phyloP scores from a whole-genome alignment of 2,888 invertebrate genomes.

The Melanchra persicariae region DNA sequence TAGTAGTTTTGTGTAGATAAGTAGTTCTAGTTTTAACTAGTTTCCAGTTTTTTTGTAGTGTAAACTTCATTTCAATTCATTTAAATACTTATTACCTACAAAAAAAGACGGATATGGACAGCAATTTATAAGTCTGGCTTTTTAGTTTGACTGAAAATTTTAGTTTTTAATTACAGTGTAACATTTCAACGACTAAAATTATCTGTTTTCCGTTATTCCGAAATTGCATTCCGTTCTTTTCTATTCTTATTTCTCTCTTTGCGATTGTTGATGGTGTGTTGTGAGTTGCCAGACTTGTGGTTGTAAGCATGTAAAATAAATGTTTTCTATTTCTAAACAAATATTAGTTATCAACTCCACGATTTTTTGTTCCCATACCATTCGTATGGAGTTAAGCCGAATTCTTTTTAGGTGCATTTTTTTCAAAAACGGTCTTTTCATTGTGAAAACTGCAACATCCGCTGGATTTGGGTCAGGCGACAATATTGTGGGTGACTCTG shows the following conservation, averaged over 20 bases:
- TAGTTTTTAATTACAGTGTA: neutral
- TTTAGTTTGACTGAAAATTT: neutral
- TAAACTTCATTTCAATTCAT: neutral
- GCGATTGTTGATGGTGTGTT: neutral
- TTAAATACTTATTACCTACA: neutral
- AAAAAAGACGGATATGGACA: neutral
- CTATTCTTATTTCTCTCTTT: too few species aligned
- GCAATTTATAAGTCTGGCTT: neutral
- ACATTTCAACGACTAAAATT: neutral
- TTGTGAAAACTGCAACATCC: conserved; percentile 82
- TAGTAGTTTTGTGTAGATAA: neutral
- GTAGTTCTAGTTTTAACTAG: neutral
- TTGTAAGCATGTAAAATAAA: neutral
- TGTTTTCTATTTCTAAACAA: neutral
- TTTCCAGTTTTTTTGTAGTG: neutral
- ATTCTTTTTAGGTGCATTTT: conserved; percentile 81
- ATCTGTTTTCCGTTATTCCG: neutral
- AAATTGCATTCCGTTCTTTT: neutral
- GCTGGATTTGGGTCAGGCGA: conserved; percentile 88
- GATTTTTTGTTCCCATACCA: conserved; percentile 63
- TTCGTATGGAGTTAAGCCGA: conserved; percentile 80
- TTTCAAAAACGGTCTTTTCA: conserved; percentile 71
- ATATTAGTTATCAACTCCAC: conserved; percentile 63
- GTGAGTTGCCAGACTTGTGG: too few species aligned
- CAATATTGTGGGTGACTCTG: conserved; percentile 74